phyloP scores from a whole-genome alignment of 1,140 invertebrate species.

The Teleogryllus occipitalis region DNA sequence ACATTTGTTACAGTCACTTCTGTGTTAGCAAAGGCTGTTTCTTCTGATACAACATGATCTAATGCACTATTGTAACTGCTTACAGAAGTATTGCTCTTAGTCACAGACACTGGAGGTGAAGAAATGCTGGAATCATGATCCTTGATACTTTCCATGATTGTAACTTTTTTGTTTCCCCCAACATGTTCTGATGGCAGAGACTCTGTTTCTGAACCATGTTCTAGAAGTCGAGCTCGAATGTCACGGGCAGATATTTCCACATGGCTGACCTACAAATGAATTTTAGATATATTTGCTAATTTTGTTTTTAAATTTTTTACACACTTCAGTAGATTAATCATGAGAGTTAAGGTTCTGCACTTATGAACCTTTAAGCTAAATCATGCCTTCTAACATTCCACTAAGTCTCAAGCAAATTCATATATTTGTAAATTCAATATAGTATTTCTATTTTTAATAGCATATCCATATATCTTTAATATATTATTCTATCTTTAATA shows the following conservation, averaged over 20 bases:
- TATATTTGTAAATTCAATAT: no score
- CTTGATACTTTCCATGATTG: conserved; percentile 20
- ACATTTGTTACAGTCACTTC: not conserved
- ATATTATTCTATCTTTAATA: no score
- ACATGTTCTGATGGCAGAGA: not conserved
- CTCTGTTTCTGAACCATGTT: conserved; percentile 29
- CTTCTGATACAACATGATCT: not conserved
- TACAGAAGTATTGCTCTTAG: not conserved
- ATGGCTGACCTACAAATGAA: conserved; percentile 35
- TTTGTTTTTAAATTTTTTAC: no score
- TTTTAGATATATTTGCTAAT: no score
- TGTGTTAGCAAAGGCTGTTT: not conserved
- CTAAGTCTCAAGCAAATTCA: no score
- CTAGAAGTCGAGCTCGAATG: conserved; percentile 49
- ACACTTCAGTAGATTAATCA: no score
- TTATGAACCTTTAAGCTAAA: no score
- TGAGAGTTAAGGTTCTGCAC: no score
- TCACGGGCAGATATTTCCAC: conserved; percentile 62
- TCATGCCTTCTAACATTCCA: no score
- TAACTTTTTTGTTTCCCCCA: not conserved
- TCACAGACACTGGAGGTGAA: not conserved
- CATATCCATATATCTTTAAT: no score
- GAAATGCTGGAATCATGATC: not conserved
- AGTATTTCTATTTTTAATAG: no score
- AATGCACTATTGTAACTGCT: not conserved